Evolutionary conservation across 2,113 vertebrate species (phyloP), one percentile per base, ranked within the genome.

Genomic region (Crotalus tigris): DNA sequence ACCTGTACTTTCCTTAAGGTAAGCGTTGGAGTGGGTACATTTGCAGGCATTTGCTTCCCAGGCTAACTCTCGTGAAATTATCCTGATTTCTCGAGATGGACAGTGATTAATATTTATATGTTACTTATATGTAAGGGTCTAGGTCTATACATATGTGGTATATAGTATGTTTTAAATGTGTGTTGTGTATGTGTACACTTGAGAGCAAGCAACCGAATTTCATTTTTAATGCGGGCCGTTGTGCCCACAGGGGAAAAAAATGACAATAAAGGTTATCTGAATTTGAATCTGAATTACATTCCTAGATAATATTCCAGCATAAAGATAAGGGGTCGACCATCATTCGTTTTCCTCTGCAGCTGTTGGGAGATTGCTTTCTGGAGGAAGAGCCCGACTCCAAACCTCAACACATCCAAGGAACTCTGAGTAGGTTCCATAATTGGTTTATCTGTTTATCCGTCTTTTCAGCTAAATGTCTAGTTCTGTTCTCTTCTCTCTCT

Each of bases 301-400:
- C 58, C 58, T 81, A 92, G 93, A 90, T 94, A 10, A 90, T 94
- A 87, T 94, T 94, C 75, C 93, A 94, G 58, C 91, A 90, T 85
- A 92, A 94, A 90, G 91, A 90, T 26, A 94, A 94, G 26, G 93
- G 93, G 19, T 92, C 93, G 5, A 94, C 93, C 33, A 90, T 92
- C 59, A 49, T 92, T 3, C 91, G 93, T 26, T 90, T 94, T 46
- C 93, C 93, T 17, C 88, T 92, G n/a, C 93, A 94, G 88, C 93
- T 94, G 13, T 46, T 92, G n/a, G 91, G 44, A 19, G 88, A 87
- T 55, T 90, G 85, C 33, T 53, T 55, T n/a, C 3, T 92, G 19
- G 93, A 87, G 21, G 91, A 94, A 3, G 91, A 92, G 44, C 44
- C 17, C 0, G 33, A 12, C 54, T 58, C 85, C 44, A 88, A 75